phyloP scores from a whole-genome alignment of 1,140 invertebrate species.

The Musca domestica region DNA sequence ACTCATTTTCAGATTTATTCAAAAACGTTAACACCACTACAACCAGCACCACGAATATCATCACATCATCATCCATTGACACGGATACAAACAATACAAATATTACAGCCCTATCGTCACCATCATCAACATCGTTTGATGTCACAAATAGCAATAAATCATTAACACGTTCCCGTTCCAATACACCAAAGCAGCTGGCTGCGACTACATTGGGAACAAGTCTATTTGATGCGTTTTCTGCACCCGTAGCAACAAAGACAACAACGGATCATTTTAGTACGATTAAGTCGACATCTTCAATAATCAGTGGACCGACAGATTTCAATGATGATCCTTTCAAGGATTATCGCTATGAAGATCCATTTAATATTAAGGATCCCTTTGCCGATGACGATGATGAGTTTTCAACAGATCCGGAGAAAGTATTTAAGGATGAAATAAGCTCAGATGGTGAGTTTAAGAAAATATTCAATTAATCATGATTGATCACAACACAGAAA shows the following conservation, averaged over 20 bases:
- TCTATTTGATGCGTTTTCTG: constrained; percentile 37
- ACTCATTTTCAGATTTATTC: too few relatives aligned
- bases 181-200: constrained; percentile 45
- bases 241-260: constrained; percentile 2
- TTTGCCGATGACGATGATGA: constrained; percentile 61
- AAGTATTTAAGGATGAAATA: constrained; percentile 42
- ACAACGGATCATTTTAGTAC: constrained; percentile 5
- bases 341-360: constrained; percentile 79
- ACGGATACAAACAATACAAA: not conserved
- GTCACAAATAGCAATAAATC: constrained; percentile 38
- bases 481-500: not conserved
- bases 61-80: constrained; percentile 4
- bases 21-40: constrained; percentile 1
- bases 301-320: constrained; percentile 56
- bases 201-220: constrained; percentile 2
- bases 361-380: constrained; percentile 68
- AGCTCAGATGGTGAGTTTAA: constrained; percentile 40
- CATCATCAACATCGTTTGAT: constrained; percentile 2
- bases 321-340: constrained; percentile 82
- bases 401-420: constrained; percentile 29
- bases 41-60: not conserved
- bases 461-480: not conserved
- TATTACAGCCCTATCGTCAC: not conserved
- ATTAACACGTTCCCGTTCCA: constrained; percentile 50
- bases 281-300: constrained; percentile 4